These are phyloP conservation scores for Dryocosmus kuriphilus DNA, from an alignment of 2,888 invertebrate species.

Conservation along the genomic window DNA sequence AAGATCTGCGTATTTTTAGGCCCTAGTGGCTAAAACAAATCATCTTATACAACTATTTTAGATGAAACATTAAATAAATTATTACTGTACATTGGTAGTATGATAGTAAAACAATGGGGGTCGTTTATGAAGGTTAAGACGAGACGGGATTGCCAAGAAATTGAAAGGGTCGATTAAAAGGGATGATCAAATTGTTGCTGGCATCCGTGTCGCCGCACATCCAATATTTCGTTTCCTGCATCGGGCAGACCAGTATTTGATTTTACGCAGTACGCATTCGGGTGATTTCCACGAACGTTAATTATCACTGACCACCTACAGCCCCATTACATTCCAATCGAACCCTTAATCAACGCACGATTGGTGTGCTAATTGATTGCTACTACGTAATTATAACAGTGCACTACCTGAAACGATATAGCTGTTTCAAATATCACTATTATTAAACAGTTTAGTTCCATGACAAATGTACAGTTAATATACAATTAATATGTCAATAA, in stretches of 20 bases:
- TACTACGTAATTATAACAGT: slow-evolving; percentile 77
- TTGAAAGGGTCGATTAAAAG: slow-evolving; percentile 47
- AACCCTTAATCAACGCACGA: slow-evolving; percentile 77
- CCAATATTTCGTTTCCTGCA: slow-evolving; percentile 74
- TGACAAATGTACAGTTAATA: neutral
- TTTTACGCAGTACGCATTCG: slow-evolving; percentile 75
- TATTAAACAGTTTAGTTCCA: neutral
- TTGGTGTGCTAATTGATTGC: slow-evolving; percentile 78
- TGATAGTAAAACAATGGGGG: slow-evolving; percentile 7
- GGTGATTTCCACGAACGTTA: slow-evolving; percentile 75
- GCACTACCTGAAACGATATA: slow-evolving; percentile 69
- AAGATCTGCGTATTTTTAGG: no score
- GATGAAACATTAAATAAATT: neutral
- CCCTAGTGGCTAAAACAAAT: no score
- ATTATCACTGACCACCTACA: slow-evolving; percentile 77
- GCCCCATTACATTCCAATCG: slow-evolving; percentile 77
- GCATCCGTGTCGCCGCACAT: slow-evolving; percentile 58
- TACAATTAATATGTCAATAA: no score
- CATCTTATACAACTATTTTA: neutral
- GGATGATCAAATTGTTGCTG: slow-evolving; percentile 44
- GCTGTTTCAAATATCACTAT: slow-evolving; percentile 61
- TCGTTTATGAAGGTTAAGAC: slow-evolving; percentile 44
- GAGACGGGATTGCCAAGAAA: slow-evolving; percentile 44
- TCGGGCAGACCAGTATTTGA: slow-evolving; percentile 71
- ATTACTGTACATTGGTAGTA: neutral